These are phyloP conservation scores for Chaetorhynchus papuensis DNA, from an alignment of 2,113 vertebrate genomes.

Conservation along the genomic window DNA sequence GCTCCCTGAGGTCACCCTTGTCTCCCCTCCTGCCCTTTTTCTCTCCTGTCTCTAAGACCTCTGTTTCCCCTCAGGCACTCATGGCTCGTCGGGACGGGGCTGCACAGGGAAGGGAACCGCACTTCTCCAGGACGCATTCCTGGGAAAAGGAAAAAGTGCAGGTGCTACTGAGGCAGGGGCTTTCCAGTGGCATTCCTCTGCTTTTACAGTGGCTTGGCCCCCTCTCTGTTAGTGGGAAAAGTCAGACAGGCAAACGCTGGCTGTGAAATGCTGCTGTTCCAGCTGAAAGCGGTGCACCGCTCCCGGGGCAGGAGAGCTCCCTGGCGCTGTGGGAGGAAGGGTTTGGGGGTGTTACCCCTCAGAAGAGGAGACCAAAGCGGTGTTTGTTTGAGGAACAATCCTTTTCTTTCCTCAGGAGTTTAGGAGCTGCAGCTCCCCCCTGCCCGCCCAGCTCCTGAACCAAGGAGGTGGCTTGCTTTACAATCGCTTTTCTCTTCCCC, in stretches of 20 bases:
- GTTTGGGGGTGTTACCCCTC: neutral
- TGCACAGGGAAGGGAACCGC: neutral
- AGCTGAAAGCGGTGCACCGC: neutral
- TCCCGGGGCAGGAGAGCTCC: neutral
- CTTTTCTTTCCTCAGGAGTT: neutral
- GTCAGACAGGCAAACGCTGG: neutral
- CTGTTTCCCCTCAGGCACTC: neutral
- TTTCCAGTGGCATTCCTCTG: neutral
- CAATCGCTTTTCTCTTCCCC: neutral
- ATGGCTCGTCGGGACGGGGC: rapidly evolving
- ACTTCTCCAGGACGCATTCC: rapidly evolving
- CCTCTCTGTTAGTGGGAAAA: neutral
- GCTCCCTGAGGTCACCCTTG: neutral
- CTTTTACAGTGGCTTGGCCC: neutral
- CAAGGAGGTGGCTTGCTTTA: neutral
- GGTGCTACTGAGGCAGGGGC: neutral
- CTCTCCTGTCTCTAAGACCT: neutral
- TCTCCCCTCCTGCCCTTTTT: neutral
- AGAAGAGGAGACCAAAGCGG: neutral
- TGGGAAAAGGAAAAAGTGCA: neutral
- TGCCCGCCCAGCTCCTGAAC: neutral
- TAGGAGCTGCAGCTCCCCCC: neutral
- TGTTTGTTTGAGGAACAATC: neutral
- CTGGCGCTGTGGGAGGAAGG: rapidly evolving
- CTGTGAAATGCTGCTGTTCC: neutral